Base-by-base conservation (phyloP, 2,113 vertebrate species). In the Nicator chloris region DNA sequence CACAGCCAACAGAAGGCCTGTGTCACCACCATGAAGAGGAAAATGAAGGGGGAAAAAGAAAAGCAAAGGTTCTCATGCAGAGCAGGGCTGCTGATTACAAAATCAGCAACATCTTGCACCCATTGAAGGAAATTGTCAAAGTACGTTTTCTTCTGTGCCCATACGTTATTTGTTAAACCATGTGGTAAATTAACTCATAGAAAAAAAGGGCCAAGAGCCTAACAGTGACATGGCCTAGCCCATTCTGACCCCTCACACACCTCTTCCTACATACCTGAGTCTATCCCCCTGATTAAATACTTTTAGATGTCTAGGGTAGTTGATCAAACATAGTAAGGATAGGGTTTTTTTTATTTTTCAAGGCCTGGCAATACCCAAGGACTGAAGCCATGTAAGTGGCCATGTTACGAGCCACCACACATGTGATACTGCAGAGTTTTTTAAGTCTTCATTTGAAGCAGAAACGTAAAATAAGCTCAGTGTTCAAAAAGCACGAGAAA, bases 41-140 rank as follows among this genome's bases (percentile, higher is more conserved):
- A 93, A 92, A 96, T n/a, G 95, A 81, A 93, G 64, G 79, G 89
- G 82, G 26, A 56, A 42, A 95, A 31, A 88, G 51, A 92, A 66
- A 95, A 94, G 86, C 92, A 80, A 70, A 92, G 86, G 86, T 88
- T 94, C 64, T 96, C 96, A 97, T 94, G 95, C 96, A 95, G 68
- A 96, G 90, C 95, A 81, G 50, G 60, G 88, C 88, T 90, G 79
- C 92, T 33, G 56, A 77, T 63, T 59, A 33, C 56, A 66, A 63
- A 18, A 85, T 51, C 92, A 82, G 66, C 82, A 85, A 51, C 40
- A 88, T 14, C 63, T 86, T 50, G 54, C 50, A 80, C 13, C 23
- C 37, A 28, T n/a, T 87, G 31, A 61, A 78, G 59, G 19, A 17
- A 10, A 60, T 12, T 35, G 23, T 40, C 50, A 22, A 72, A 64